phyloP scores from a whole-genome alignment of 2,888 invertebrate genomes.

The Leptinotarsa haldemani region DNA sequence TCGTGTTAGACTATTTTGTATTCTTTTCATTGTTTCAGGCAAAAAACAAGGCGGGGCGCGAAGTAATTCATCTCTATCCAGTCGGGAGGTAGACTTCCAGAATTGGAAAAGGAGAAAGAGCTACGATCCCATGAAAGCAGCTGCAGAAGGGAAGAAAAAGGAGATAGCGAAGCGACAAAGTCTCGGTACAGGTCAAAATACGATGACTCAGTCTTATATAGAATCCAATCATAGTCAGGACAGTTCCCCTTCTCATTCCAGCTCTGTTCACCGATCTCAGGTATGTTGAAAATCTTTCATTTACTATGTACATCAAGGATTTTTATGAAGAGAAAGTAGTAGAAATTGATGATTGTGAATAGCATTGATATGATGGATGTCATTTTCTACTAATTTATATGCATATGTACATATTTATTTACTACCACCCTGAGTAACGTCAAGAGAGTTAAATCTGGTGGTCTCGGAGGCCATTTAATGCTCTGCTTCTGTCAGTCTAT shows the following conservation, averaged over 20 bases:
- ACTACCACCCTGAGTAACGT: neutral
- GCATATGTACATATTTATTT: neutral
- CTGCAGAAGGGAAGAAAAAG: conserved; percentile 84
- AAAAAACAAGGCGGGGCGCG: conserved; percentile 70
- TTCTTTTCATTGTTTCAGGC: conserved; percentile 56
- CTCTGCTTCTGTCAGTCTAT: no score
- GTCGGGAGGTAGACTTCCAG: conserved; percentile 87
- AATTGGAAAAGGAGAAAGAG: conserved; percentile 97
- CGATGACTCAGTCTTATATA: conserved; percentile 62
- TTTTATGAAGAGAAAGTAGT: conserved; percentile 1
- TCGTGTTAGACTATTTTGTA: neutral
- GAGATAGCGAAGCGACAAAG: conserved; percentile 67
- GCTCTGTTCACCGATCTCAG: conserved; percentile 66
- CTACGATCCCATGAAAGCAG: conserved; percentile 95
- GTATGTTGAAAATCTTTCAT: conserved; percentile 49
- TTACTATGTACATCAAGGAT: conserved; percentile 7
- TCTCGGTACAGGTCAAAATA: conserved; percentile 40
- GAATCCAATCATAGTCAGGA: conserved; percentile 58
- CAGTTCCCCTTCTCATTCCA: conserved; percentile 65
- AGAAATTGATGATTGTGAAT: conserved; percentile 2
- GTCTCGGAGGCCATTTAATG: no score
- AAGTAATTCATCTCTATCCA: conserved; percentile 77
- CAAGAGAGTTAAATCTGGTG: no score
- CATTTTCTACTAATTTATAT: neutral
- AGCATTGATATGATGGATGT: neutral